Evolutionary conservation across 2,797 vertebrate species (phyloP).

Genomic region (Sphenopsis melanotis): DNA sequence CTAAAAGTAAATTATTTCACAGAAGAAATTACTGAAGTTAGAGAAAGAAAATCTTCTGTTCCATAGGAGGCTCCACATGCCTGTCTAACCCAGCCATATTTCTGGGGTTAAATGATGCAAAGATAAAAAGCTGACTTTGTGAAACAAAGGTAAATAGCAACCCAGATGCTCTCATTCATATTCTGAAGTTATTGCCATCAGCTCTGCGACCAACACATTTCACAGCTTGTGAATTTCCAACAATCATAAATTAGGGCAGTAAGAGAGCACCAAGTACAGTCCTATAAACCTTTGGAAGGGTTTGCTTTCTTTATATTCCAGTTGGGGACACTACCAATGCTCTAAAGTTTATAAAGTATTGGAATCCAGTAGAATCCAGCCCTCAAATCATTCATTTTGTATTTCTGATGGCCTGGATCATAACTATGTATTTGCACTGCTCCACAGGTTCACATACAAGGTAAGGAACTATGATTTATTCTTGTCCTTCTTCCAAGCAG

Average conservation of each 20-base stretch:
- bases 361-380: not conserved
- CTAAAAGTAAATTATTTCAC: not conserved
- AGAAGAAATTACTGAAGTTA: not conserved
- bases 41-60: not conserved
- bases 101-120: conserved; percentile 56
- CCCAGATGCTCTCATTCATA: conserved; percentile 46
- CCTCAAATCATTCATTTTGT: not conserved
- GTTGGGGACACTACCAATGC: not conserved
- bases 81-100: conserved; percentile 27
- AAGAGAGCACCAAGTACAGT: not conserved
- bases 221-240: conserved; percentile 57
- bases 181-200: conserved; percentile 52
- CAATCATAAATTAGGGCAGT: conserved; percentile 50
- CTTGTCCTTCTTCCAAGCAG: not conserved
- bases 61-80: not conserved
- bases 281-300: conserved; percentile 21
- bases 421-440: not conserved
- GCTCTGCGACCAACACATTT: conserved; percentile 51
- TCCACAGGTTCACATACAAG: not conserved
- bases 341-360: not conserved
- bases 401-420: not conserved
- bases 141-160: conserved; percentile 56
- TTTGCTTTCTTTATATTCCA: conserved; percentile 45
- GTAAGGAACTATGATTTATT: not conserved
- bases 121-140: conserved; percentile 47